phyloP scores from a whole-genome alignment of 1,140 invertebrate species.

The Leptopilina clavipes region DNA sequence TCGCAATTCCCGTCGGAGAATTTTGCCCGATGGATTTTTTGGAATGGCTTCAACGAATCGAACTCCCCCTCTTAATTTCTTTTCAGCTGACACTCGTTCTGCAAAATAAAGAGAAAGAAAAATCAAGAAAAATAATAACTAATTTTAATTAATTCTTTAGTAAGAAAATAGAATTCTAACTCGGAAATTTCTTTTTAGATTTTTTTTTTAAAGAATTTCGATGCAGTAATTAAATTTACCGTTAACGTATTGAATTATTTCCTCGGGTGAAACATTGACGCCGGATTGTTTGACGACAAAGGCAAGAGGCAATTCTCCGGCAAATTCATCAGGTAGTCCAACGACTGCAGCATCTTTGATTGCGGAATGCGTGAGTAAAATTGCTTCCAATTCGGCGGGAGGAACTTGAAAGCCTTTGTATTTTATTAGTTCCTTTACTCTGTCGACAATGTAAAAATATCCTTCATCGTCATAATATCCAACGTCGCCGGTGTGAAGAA shows the following conservation, averaged over 20 bases:
- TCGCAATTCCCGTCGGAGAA: conserved; percentile 77
- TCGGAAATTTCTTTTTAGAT: no score
- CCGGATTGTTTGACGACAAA: neutral
- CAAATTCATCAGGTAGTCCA: neutral
- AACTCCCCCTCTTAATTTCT: conserved; percentile 74
- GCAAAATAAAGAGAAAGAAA: conserved; percentile 39
- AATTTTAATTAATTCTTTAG: no score
- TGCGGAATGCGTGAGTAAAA: neutral
- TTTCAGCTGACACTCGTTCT: conserved; percentile 64
- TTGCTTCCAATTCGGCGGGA: neutral
- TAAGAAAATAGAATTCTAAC: no score
- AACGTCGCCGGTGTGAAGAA: conserved; percentile 18
- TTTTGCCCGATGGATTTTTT: conserved; percentile 81
- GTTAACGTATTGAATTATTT: conserved; percentile 7
- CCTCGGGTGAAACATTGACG: neutral
- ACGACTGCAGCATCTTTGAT: conserved; percentile 5
- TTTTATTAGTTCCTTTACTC: conserved; percentile 11
- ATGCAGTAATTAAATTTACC: conserved; percentile 17
- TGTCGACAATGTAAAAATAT: conserved; percentile 5
- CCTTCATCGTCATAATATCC: neutral
- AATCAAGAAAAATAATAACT: no score
- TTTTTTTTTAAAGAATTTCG: no score
- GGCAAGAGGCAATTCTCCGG: neutral
- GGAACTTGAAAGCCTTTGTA: conserved; percentile 10
- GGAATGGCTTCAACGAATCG: conserved; percentile 80